These are phyloP conservation scores for Phyllotreta striolata DNA, from an alignment of 2,888 invertebrate genomes.

Conservation along the genomic window DNA sequence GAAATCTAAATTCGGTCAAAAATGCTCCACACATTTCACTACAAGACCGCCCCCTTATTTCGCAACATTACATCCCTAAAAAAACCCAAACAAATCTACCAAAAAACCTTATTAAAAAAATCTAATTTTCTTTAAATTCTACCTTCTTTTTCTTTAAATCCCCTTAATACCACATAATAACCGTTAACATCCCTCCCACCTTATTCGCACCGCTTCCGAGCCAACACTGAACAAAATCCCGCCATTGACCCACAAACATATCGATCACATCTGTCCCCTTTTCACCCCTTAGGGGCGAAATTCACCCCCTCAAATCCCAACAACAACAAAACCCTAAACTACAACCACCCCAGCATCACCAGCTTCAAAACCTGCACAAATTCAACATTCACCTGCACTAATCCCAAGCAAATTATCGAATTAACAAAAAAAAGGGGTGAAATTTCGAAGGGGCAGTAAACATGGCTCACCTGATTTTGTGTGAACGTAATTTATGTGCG, in stretches of 20 bases:
- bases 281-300: too few relatives aligned
- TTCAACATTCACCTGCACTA: neutral
- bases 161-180: slow-evolving; percentile 20
- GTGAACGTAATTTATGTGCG: slow-evolving; percentile 41
- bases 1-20: too few relatives aligned
- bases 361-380: neutral
- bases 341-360: neutral
- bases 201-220: slow-evolving; percentile 8
- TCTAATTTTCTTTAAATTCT: too few relatives aligned
- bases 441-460: neutral
- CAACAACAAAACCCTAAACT: neutral
- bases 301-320: slow-evolving; percentile 11
- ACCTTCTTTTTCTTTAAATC: neutral
- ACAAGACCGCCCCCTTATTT: neutral
- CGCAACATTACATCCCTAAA: too few relatives aligned
- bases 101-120: too few relatives aligned
- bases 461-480: slow-evolving; percentile 44
- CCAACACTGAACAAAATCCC: slow-evolving; percentile 21
- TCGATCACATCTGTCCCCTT: slow-evolving; percentile 32
- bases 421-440: neutral
- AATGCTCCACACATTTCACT: neutral
- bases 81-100: too few relatives aligned
- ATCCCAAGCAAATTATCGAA: neutral
- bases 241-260: slow-evolving; percentile 44
- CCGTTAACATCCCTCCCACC: slow-evolving; percentile 28